A percentile compares a stretch with the other conserved stretches of the same genome.
phyloP scores from a whole-genome alignment of 2,888 invertebrate species.

The Agrotis segetum region DNA sequence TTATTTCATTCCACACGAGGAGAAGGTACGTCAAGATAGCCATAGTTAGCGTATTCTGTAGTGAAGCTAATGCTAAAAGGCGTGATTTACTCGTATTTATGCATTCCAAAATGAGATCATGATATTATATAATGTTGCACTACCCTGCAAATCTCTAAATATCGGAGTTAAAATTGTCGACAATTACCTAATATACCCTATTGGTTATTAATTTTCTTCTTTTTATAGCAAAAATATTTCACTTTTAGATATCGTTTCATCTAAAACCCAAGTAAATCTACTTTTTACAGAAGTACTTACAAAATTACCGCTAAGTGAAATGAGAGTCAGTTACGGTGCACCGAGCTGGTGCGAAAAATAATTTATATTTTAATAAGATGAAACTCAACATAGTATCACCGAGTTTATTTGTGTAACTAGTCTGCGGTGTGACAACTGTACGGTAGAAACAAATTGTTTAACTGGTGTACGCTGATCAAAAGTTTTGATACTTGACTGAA shows the following conservation, averaged over 20 bases:
- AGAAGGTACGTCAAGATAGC: too few species aligned
- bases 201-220: too few species aligned
- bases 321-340: slow-evolving; percentile 46
- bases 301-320: slow-evolving; percentile 56
- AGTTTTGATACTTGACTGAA: slow-evolving; percentile 70
- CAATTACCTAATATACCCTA: too few species aligned
- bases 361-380: slow-evolving; percentile 70
- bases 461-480: slow-evolving; percentile 42
- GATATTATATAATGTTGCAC: too few species aligned
- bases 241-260: neutral
- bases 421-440: slow-evolving; percentile 76
- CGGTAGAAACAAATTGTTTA: slow-evolving; percentile 77
- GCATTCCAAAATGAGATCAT: too few species aligned
- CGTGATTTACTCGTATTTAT: too few species aligned
- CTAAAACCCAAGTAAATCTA: neutral
- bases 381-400: slow-evolving; percentile 62
- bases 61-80: too few species aligned
- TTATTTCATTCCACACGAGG: too few species aligned
- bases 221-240: too few species aligned
- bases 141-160: neutral
- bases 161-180: neutral
- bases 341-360: slow-evolving; percentile 56
- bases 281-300: slow-evolving; percentile 11
- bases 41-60: too few species aligned
- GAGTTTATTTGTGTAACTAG: slow-evolving; percentile 80